Evolutionary conservation across 2,797 vertebrate genomes (phyloP), one percentile per base, ranked within the genome.

Genomic region (Rhodeus uyekii): DNA sequence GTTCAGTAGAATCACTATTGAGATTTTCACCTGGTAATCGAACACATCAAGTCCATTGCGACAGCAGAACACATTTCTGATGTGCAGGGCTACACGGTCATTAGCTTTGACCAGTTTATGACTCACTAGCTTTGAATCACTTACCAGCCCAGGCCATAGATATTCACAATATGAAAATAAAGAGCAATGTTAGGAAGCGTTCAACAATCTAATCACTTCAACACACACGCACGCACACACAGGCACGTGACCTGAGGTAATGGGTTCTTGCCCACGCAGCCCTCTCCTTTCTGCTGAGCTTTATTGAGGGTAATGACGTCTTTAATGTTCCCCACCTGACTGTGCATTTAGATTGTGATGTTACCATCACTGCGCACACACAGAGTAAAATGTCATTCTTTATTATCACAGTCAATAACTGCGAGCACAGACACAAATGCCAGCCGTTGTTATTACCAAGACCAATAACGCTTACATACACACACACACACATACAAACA

Each of bases 311-410:
- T 95, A 95, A 95, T 95, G 92, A 91, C 90, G 90, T 91, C 88
- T 92, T 84, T 95, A 95, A 96, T 94, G 90, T 90, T 89, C 91
- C 89, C 89, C 91, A 87, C 95, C 93, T 95, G 95, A 95, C 90
- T 93, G 87, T 88, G 94, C 95, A 95, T 95, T 90, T 91, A 91
- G 92, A 95, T 94, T 94, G 92, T 92, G 86, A 88, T 92, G 92
- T 94, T 93, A 94, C 92, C 91, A 93, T 92, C 88, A 87, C 42
- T 19, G 60, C 29, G 55, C 78, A 58, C 78, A 67, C 77, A 80
- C 60, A 81, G 34, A 82, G 75, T 76, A 46, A 76, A 68, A 80
- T 80, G 78, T 78, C 64, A 46, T 78, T 65, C 76, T 86, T 86
- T 86, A 87, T 83, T 82, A 86, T 79, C 72, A 80, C 69, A 60